Evolutionary conservation across 2,888 invertebrate species (phyloP), one percentile per base, ranked within the genome.

Genomic region (Cepaea hortensis): DNA sequence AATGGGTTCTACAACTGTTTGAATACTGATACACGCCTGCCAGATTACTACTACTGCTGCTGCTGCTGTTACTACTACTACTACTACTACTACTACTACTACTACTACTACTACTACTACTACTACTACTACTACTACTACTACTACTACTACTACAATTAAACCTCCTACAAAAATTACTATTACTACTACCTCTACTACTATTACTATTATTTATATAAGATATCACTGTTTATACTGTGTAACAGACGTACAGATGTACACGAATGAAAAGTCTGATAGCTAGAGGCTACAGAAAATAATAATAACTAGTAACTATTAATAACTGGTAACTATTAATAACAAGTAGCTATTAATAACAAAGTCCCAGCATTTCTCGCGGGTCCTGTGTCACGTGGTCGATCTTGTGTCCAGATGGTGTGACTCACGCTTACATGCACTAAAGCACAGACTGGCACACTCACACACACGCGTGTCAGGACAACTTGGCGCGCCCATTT

Each of bases 401-500:
- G 20, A 55, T 62, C 62, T 65, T 81, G 81, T n/a, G 76, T 76
- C 76, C 76, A 76, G 76, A 76, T 76, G 76, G 76, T 76, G 50
- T 4, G 11, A 48, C 73, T 73, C 73, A 73, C 73, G 46, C 46
- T 48, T 73, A 18, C 73, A 73, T 46, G 46, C 73, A 48, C 15
- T 48, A 48, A 46, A 35, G 73, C 9, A n/a, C 73, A 13, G 9
- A 11, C 15, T 46, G 13, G 46, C 9, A 46, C 73, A 46, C 46
- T 73, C 73, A 73, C 46, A 73, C 46, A 46, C 73, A 46, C 73
- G 73, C 13, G 73, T 18, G 46, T 15, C 18, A 46, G 9, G 11
- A 18, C n/a, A 18, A 11, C 77, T 23, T 55, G 35, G 18, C 62
- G 62, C 79, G 62, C 62, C 35, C 18, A 62, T 35, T 79, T 35